Percentiles rank a stretch among this genome's conserved stretches.
phyloP scores from a whole-genome alignment of 2,888 invertebrate species.

The Merodon equestris region DNA sequence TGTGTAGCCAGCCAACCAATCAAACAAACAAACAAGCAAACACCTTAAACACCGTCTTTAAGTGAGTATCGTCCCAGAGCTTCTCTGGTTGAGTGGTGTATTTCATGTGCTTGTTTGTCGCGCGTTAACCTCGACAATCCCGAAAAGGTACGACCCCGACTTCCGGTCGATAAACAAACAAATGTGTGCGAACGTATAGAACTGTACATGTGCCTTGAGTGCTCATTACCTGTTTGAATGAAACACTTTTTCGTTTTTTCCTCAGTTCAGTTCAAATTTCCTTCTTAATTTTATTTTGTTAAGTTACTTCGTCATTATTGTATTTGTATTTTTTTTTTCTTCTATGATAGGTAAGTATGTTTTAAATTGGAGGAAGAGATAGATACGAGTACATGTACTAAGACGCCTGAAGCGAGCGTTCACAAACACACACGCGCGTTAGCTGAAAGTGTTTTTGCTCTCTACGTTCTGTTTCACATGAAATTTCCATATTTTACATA shows the following conservation, averaged over 20 bases:
- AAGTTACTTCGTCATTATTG: slow-evolving; percentile 6
- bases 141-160: slow-evolving; percentile 53
- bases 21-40: neutral
- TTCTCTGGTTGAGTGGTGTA: neutral
- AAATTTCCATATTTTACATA: slow-evolving; percentile 49
- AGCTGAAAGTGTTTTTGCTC: slow-evolving; percentile 1
- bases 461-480: slow-evolving; percentile 30
- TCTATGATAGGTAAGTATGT: slow-evolving; percentile 11
- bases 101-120: slow-evolving; percentile 15
- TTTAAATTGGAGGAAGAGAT: slow-evolving; percentile 31
- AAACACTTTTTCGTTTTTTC: neutral
- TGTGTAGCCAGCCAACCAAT: too few species aligned
- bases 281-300: slow-evolving; percentile 32
- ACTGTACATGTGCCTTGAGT: slow-evolving; percentile 5
- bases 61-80: neutral
- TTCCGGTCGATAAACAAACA: slow-evolving; percentile 55
- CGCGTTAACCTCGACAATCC: slow-evolving; percentile 27
- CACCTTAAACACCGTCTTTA: slow-evolving; percentile 4
- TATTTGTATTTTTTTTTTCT: slow-evolving; percentile 19
- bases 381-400: slow-evolving; percentile 17
- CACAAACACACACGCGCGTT: too few species aligned
- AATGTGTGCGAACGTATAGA: slow-evolving; percentile 19
- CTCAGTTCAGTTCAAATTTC: slow-evolving; percentile 1
- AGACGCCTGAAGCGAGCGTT: slow-evolving; percentile 1
- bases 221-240: slow-evolving; percentile 29